A percentile compares a stretch with the other conserved stretches of the same genome.
These are phyloP conservation scores for Melieria omissa DNA, from an alignment of 2,888 invertebrate species.

Conservation along the genomic window DNA sequence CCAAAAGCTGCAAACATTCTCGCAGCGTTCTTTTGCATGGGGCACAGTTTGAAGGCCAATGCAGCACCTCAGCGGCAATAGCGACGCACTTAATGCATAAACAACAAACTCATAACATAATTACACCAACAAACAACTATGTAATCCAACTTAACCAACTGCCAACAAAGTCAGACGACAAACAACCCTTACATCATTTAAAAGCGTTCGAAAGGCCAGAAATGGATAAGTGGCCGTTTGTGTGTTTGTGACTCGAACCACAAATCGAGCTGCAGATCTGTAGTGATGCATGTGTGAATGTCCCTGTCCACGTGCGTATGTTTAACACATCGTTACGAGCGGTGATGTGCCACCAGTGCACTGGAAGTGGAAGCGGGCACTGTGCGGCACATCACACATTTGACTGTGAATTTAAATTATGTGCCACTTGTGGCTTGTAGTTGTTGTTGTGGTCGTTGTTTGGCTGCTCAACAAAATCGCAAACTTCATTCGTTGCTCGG, in stretches of 20 bases:
- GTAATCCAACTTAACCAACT: background rate
- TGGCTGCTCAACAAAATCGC: background rate
- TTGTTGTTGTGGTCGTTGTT: slow-evolving; percentile 18
- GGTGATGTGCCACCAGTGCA: background rate
- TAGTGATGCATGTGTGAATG: background rate
- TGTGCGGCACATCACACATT: slow-evolving; percentile 45
- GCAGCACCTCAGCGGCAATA: background rate
- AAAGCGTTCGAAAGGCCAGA: slow-evolving; percentile 21
- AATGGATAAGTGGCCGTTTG: slow-evolving; percentile 20
- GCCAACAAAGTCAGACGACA: slow-evolving; percentile 5
- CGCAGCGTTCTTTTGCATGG: too few relatives aligned
- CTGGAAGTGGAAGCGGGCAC: background rate
- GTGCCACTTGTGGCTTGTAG: slow-evolving; percentile 61
- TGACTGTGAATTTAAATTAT: slow-evolving; percentile 60
- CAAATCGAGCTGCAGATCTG: too few relatives aligned
- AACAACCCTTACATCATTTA: slow-evolving; percentile 37
- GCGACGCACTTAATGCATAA: slow-evolving; percentile 53
- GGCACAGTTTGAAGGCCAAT: too few relatives aligned
- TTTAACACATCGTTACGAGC: background rate
- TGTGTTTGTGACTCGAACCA: background rate
- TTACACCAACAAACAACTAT: slow-evolving; percentile 42
- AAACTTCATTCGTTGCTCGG: background rate
- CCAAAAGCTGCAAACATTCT: too few relatives aligned
- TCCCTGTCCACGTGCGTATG: background rate
- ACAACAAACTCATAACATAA: slow-evolving; percentile 55